Evolutionary conservation across 1,140 invertebrate genomes (phyloP), one percentile per base, ranked within the genome.

Genomic region (Goniozus legneri): DNA sequence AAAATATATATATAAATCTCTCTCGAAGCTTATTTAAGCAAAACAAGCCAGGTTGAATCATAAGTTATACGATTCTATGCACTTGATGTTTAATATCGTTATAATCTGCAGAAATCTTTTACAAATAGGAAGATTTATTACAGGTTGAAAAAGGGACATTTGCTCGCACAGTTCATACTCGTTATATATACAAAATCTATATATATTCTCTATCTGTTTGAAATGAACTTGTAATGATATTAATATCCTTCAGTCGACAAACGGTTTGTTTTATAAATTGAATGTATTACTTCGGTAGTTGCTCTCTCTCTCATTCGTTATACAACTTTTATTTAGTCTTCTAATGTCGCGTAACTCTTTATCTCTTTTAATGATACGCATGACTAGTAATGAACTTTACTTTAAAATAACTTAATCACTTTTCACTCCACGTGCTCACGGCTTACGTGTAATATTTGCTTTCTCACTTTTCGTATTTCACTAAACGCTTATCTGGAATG

Each of bases 341-440:
- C 8, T n/a, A 33, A 33, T 33, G 7, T 33, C 24, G 24, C 24
- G 24, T 27, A 10, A 41, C 22, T 21, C 47, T 54, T 59, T 38
- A 27, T 27, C 47, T 44, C 48, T 56, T 63, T 63, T 58, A 66
- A 70, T 58, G 16, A 65, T 64, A 55, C 31, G 62, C 67, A 63
- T 72, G 70, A 75, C 72, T 72, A 75, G 70, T 58, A 64, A 58
- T 61, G 69, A 64, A 67, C 63, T 43, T 68, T 66, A 62, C 47
- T 60, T 58, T 60, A 61, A 63, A 65, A 71, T 73, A 69, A 70
- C 54, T 64, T 65, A 67, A 63, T 64, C 47, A 55, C 55, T 45
- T 59, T 46, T 57, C 44, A 38, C 44, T 63, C 53, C 19, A 20
- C 50, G 40, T 43, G 35, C 18, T 44, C 21, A 44, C 35, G 52